phyloP scores from a whole-genome alignment of 2,888 invertebrate genomes.

The Prosapia bicincta region DNA sequence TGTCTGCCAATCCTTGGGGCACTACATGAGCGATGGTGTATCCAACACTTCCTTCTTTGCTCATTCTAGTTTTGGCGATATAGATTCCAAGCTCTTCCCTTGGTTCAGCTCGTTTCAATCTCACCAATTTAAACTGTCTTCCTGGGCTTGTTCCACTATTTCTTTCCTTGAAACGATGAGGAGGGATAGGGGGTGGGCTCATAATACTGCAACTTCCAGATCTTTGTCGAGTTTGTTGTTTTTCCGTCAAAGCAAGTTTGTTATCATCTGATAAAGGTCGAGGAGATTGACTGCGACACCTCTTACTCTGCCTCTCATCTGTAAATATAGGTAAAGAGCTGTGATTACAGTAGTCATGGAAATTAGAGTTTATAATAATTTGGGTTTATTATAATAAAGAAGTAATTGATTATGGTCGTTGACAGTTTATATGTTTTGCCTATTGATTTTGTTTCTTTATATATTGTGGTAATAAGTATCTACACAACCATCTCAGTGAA shows the following conservation, averaged over 20 bases:
- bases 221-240: constrained; percentile 4
- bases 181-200: constrained; percentile 33
- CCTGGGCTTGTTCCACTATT: constrained; percentile 16
- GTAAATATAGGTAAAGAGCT: not conserved
- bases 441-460: too few species aligned
- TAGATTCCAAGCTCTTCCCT: constrained; percentile 67
- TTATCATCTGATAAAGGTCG: constrained; percentile 7
- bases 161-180: constrained; percentile 19
- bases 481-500: too few species aligned
- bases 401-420: too few species aligned
- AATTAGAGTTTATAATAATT: too few species aligned
- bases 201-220: not conserved
- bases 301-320: constrained; percentile 10
- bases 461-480: too few species aligned
- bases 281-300: constrained; percentile 12
- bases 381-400: too few species aligned
- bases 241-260: not conserved
- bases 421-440: too few species aligned
- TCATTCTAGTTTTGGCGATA: constrained; percentile 62
- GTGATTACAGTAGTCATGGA: too few species aligned
- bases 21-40: constrained; percentile 69
- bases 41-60: constrained; percentile 58
- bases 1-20: constrained; percentile 65
- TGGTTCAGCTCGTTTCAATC: constrained; percentile 54
- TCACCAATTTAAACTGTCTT: constrained; percentile 49